A percentile compares a stretch with the other conserved stretches of the same genome.
phyloP scores from a whole-genome alignment of 2,888 invertebrate species.

The Conistra vaccinii region DNA sequence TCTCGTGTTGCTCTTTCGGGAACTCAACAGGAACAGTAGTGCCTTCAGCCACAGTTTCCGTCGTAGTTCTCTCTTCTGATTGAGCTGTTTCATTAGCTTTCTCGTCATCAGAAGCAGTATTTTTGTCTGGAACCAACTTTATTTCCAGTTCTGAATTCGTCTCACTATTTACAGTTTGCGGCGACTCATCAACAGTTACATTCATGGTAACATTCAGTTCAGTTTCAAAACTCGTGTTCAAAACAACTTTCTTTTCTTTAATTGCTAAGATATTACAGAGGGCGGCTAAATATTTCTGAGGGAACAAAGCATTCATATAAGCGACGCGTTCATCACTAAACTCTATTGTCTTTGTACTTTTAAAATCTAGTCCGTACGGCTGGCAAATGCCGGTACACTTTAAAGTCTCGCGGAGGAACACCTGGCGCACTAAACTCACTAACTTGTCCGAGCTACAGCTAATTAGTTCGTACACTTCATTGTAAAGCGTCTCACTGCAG shows the following conservation, averaged over 20 bases:
- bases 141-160: conserved; percentile 82
- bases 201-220: conserved; percentile 88
- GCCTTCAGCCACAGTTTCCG: conserved; percentile 75
- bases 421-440: conserved; percentile 91
- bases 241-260: conserved; percentile 92
- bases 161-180: conserved; percentile 78
- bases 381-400: conserved; percentile 91
- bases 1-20: conserved; percentile 78
- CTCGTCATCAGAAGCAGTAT: conserved; percentile 78
- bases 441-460: conserved; percentile 93
- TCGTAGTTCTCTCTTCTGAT: conserved; percentile 76
- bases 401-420: conserved; percentile 91
- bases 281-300: conserved; percentile 93
- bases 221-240: conserved; percentile 91
- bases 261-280: conserved; percentile 94
- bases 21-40: conserved; percentile 75
- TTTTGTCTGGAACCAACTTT: conserved; percentile 80
- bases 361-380: conserved; percentile 91
- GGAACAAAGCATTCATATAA: conserved; percentile 92
- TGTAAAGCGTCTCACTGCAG: conserved; percentile 93
- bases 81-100: conserved; percentile 80
- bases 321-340: conserved; percentile 88
- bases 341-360: conserved; percentile 89
- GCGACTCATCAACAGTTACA: conserved; percentile 83
- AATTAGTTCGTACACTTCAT: conserved; percentile 93